Percentiles rank a stretch among this genome's conserved stretches.
phyloP scores from a whole-genome alignment of 2,888 invertebrate genomes.

The Axea sp. region DNA sequence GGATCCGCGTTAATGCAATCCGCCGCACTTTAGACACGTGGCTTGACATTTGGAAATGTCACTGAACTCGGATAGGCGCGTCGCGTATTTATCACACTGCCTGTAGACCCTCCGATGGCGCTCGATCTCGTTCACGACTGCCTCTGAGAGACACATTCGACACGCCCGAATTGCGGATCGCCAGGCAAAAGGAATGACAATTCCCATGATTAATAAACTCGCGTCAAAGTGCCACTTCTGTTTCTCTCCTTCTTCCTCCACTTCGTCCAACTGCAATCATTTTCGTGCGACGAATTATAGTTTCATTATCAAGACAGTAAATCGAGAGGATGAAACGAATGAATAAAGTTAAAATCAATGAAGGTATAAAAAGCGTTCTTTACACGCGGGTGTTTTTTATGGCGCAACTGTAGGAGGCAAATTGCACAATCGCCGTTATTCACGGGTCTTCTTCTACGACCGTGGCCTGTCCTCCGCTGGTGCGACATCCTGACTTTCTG shows the following conservation, averaged over 20 bases:
- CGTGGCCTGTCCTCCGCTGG: background rate
- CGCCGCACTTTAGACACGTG: constrained; percentile 66
- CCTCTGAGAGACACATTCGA: too few relatives aligned
- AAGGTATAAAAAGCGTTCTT: constrained; percentile 3
- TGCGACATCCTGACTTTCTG: constrained; percentile 43
- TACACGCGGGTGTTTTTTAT: constrained; percentile 35
- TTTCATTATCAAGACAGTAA: too few relatives aligned
- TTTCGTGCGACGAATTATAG: too few relatives aligned
- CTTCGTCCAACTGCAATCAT: too few relatives aligned
- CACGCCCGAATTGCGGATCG: too few relatives aligned
- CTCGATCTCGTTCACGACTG: too few relatives aligned
- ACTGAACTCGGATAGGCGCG: constrained; percentile 43
- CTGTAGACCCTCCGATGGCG: constrained; percentile 14
- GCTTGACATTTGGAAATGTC: constrained; percentile 68
- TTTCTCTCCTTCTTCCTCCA: too few relatives aligned
- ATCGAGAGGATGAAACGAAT: constrained; percentile 24
- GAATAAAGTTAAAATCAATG: constrained; percentile 35
- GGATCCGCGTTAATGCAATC: constrained; percentile 64
- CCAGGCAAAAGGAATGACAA: too few relatives aligned
- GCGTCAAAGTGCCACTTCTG: too few relatives aligned
- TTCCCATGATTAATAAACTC: too few relatives aligned
- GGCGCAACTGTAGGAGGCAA: constrained; percentile 10
- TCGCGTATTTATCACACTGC: constrained; percentile 17
- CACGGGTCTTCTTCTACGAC: constrained; percentile 39
- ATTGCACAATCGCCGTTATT: constrained; percentile 42